Base-by-base conservation (phyloP, 2,113 vertebrate species). In the Plestiodon gilberti region DNA sequence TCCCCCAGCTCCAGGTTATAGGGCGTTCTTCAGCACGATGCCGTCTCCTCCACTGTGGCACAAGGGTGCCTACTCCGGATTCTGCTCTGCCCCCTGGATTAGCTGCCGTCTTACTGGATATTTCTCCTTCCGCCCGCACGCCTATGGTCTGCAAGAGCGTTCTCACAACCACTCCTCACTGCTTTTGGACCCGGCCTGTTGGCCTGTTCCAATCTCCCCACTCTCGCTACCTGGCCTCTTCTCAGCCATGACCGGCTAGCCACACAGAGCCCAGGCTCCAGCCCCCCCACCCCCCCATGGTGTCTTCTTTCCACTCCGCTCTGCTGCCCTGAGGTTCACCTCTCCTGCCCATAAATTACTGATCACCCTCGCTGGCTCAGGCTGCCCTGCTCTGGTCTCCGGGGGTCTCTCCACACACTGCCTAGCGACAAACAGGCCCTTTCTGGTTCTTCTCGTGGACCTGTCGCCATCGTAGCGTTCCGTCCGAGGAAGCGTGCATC, bases 341-440 rank as follows among this genome's bases (percentile, higher is more conserved):
- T 1, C 8, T 11, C 57, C 0, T 22, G 1, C 1, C 40, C 7
- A 0, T 1, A 0, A 20, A 1, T 0, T 2, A 2, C 6, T 13
- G 43, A 48, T 48, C 5, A 38, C 38, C 71, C 6, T 28, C 62
- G 18, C 17, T 0, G 2, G 11, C 57, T 6, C 43, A 18, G 4
- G 25, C 13, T 23, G 4, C 18, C 75, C 48, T 18, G 17, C 73
- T 57, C 48, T 1, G 28, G 30, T 18, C 55, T 61, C 2, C 6
- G 20, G 35, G 77, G 22, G n/a, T 22, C 20, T 3, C 14, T 78
- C 33, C 3, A 22, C 76, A 57, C 25, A 1, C 4, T 18, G 18
- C 35, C 7, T n/a, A 20, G 7, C 70, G 23, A 73, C n/a, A 35
- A 73, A 20, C n/a, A 40, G 40, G 35, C 35, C 22, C 65, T 33